These are phyloP conservation scores for Diceros bicornis DNA, from an alignment of 2,797 vertebrate genomes.

Conservation along the genomic window DNA sequence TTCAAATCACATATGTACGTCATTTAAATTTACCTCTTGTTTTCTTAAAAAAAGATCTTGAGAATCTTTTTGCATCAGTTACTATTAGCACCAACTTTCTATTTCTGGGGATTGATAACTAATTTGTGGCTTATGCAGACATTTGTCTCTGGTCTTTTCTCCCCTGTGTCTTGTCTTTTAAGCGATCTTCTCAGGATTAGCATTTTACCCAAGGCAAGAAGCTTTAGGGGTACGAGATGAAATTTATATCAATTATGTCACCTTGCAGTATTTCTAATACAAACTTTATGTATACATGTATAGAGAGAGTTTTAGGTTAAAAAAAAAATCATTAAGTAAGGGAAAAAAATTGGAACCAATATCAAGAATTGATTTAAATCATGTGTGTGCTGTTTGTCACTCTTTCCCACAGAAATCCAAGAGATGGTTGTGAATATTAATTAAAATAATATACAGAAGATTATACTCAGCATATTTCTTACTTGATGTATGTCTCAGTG, in stretches of 20 bases:
- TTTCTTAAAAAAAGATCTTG: slow-evolving; percentile 26
- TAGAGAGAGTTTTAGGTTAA: not conserved
- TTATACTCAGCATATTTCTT: not conserved
- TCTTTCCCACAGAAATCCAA: not conserved
- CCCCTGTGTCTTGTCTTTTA: not conserved
- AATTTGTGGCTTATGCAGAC: not conserved
- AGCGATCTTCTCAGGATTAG: not conserved
- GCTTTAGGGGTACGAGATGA: not conserved
- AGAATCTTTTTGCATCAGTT: not conserved
- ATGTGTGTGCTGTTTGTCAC: not conserved
- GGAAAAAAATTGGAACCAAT: not conserved
- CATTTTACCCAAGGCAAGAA: not conserved
- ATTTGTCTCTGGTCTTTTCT: not conserved
- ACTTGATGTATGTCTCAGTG: not conserved
- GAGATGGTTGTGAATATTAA: not conserved
- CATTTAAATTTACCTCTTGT: not conserved
- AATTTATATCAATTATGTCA: not conserved
- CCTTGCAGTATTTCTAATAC: not conserved
- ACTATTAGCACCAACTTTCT: slow-evolving; percentile 31
- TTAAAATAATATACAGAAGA: slow-evolving; percentile 9
- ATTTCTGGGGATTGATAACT: not conserved
- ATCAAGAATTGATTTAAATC: not conserved
- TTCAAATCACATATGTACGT: not conserved
- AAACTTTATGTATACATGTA: not conserved
- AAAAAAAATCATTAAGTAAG: not conserved